Evolutionary conservation across 2,888 invertebrate species (phyloP), one percentile per base, ranked within the genome.

Genomic region (Eupithecia subfuscata): DNA sequence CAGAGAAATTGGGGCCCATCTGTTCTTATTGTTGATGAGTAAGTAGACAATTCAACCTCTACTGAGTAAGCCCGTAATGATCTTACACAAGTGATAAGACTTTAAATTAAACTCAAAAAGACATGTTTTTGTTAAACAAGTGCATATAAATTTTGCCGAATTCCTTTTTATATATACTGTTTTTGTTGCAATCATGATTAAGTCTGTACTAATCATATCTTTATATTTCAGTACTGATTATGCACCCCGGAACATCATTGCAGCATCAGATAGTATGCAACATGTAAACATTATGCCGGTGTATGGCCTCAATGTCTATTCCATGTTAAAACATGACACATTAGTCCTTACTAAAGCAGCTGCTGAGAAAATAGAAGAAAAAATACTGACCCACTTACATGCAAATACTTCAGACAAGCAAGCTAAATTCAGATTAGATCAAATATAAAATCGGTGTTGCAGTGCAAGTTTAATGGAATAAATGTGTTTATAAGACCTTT

Each of bases 291-390:
- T 99, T 37, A 98, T 99, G 98, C 99, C 99, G 14, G 97, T 97
- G 0, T 99, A 99, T 93, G 98, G 98, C 85, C 95, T 99, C 22
- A 99, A 99, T 95, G 98, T 99, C 0, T 97, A 97, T 92, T 99
- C 99, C 52, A 99, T 99, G 98, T 89, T 99, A 79, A 99, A 99
- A 93, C 98, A 99, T 91, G 97, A 98, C 79, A 99, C 99, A 0
- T 92, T 99, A 14, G 97, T 99, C 8, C 89, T 99, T 4, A 99
- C 99, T 0, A 92, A 97, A 80, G 96, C 96, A 67, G 99, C 99
- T 0, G 96, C 98, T 0, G 97, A 98, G 84, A 96, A 96, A 86
- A 96, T 99, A 80, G 98, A 99, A 92, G 96, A 97, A 70, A 97
- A 96, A 86, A 87, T 98, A 78, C 88, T 98, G 18, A 96, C 92